phyloP scores from a whole-genome alignment of 2,113 vertebrate genomes.

The Dipodomys stephensi region DNA sequence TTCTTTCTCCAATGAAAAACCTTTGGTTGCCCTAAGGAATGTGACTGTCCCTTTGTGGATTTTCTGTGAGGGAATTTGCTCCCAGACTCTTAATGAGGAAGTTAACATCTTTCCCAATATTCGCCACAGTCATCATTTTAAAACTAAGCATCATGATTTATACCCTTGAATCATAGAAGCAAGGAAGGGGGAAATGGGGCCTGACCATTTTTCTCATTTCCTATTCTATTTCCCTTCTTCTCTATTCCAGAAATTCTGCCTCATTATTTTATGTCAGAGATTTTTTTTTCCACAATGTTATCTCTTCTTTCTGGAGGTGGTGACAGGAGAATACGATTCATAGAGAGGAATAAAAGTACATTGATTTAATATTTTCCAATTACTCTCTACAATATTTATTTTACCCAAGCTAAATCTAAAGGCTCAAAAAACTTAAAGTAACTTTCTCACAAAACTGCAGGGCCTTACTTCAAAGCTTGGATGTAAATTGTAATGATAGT shows the following conservation, averaged over 20 bases:
- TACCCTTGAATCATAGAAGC: neutral
- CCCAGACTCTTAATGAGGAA: neutral
- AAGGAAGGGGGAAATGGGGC: neutral
- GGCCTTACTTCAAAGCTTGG: neutral
- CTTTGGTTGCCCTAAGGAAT: neutral
- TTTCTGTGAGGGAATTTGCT: neutral
- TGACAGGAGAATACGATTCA: neutral
- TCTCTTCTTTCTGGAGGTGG: neutral
- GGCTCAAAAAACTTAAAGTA: constrained; percentile 13
- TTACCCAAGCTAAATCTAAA: constrained; percentile 41
- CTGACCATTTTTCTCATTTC: neutral
- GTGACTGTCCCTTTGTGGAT: neutral
- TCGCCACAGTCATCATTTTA: neutral
- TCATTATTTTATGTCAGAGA: neutral
- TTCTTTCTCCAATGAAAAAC: too few relatives aligned
- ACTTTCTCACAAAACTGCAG: constrained; percentile 40
- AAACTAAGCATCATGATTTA: neutral
- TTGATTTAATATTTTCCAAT: constrained; percentile 41
- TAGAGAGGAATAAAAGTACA: constrained; percentile 45
- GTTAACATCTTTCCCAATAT: neutral
- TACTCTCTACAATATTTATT: constrained; percentile 15
- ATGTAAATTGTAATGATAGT: neutral
- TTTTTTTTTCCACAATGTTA: too few relatives aligned
- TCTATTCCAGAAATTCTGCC: neutral
- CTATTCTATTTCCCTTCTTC: neutral